These are phyloP conservation scores for Cheracebus regulus DNA, from an alignment of 2,797 vertebrate species.

Conservation along the genomic window DNA sequence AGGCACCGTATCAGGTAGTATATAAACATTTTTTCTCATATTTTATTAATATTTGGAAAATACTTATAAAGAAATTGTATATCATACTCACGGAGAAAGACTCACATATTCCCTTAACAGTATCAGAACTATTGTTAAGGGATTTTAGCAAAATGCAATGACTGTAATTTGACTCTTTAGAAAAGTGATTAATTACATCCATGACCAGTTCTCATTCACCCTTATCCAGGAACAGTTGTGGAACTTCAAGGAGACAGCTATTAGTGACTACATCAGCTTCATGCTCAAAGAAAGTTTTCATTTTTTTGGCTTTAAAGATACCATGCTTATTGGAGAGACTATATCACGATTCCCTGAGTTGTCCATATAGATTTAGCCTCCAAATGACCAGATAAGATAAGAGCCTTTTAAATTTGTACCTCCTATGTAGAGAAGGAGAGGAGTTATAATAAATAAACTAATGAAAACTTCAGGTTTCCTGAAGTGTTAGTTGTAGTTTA, in stretches of 20 bases:
- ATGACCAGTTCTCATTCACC: not conserved
- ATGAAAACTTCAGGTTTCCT: not conserved
- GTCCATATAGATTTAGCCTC: not conserved
- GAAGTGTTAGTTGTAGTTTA: too few relatives aligned
- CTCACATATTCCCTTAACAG: not conserved
- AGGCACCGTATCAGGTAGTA: not conserved
- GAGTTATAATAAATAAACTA: not conserved
- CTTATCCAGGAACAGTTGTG: not conserved
- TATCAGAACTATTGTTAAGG: not conserved
- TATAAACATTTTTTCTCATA: not conserved
- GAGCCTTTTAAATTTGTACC: not conserved
- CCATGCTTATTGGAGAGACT: not conserved
- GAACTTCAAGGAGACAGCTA: not conserved
- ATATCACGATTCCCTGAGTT: not conserved
- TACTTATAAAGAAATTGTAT: not conserved
- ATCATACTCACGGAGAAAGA: not conserved
- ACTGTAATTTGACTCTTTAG: not conserved
- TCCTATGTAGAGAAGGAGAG: not conserved
- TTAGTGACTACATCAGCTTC: not conserved
- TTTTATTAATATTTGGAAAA: not conserved
- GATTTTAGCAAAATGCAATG: not conserved
- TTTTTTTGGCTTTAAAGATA: not conserved
- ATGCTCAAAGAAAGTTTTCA: not conserved
- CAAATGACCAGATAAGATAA: not conserved
- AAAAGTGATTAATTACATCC: not conserved